These are phyloP conservation scores for Acanthurus tractus DNA, from an alignment of 2,797 vertebrate species.

Conservation along the genomic window DNA sequence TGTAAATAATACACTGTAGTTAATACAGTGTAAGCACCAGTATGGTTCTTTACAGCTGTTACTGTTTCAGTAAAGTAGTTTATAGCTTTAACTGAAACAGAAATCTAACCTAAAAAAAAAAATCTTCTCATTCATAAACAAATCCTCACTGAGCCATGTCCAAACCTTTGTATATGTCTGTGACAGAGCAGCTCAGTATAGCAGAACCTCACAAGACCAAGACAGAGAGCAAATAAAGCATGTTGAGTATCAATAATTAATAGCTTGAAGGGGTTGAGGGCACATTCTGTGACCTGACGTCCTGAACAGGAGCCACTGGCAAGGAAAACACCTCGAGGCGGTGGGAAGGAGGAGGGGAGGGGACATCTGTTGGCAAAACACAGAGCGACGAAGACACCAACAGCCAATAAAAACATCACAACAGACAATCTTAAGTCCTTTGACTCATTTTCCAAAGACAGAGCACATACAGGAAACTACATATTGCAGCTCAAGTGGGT, in stretches of 20 bases:
- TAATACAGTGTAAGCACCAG: no score
- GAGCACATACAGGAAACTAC: neutral
- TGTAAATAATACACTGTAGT: no score
- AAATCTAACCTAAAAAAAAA: no score
- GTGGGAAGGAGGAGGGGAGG: neutral
- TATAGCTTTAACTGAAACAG: no score
- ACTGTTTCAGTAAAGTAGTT: no score
- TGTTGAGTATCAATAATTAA: constrained; percentile 79
- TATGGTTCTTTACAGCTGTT: no score
- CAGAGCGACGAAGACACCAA: constrained; percentile 52
- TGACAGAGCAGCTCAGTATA: constrained; percentile 17
- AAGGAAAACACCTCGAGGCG: constrained; percentile 56
- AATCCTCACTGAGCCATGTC: neutral
- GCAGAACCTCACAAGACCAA: constrained; percentile 32
- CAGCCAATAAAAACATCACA: constrained; percentile 79
- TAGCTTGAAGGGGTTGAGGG: neutral
- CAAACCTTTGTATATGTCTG: constrained; percentile 24
- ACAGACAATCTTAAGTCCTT: constrained; percentile 35
- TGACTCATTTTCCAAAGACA: neutral
- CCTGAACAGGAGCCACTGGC: constrained; percentile 45
- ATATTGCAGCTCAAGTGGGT: neutral
- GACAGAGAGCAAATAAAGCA: constrained; percentile 32
- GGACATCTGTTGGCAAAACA: constrained; percentile 53
- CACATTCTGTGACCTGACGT: constrained; percentile 57
- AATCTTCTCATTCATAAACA: no score